Base-by-base conservation (phyloP, 2,797 vertebrate genomes). In the Hipposideros larvatus region DNA sequence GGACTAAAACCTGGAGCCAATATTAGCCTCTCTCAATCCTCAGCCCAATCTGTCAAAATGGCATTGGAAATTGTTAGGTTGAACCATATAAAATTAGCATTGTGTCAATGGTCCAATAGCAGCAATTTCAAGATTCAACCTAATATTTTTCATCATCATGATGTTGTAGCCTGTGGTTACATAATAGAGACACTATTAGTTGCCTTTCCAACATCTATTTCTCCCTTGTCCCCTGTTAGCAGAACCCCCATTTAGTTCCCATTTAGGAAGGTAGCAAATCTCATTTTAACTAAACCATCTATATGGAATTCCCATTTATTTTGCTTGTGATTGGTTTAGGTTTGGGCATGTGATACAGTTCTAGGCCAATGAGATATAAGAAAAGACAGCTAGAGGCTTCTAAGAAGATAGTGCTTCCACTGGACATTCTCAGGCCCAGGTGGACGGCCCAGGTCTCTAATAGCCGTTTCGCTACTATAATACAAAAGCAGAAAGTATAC, bases 1-100 rank as follows among this genome's bases (percentile, higher is more conserved):
- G 53, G 95, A 90, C 85, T 93, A 80, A 95, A 95, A 93, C 41
- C 34, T 94, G 57, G 55, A 16, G 1, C 26, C 31, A 89, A 31
- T 78, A 78, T 87, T 94, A 95, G 96, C 51, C 53, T 95, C 71
- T 82, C 90, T 79, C 51, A 68, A 14, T 43, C 74, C 48, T 87
- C 88, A 91, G 63, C 41, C 95, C 70, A 96, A 11, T 87, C 57
- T 97, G 80, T 92, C 78, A 94, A 89, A 96, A 95, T 70, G 74
- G 59, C 83, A 84, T 63, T 91, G 87, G 77, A 87, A 94, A 95
- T 97, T 83, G 87, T 68, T 90, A 65, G 46, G 28, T 70, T 93
- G 80, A 89, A 71, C 79, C 41, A 66, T 89, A 77, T 66, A 41
- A 95, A 73, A 84, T 90, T 59, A 94, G 41, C 84, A 48, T 79